Evolutionary conservation across 2,888 invertebrate species (phyloP).

Genomic region (Halictus ligatus): DNA sequence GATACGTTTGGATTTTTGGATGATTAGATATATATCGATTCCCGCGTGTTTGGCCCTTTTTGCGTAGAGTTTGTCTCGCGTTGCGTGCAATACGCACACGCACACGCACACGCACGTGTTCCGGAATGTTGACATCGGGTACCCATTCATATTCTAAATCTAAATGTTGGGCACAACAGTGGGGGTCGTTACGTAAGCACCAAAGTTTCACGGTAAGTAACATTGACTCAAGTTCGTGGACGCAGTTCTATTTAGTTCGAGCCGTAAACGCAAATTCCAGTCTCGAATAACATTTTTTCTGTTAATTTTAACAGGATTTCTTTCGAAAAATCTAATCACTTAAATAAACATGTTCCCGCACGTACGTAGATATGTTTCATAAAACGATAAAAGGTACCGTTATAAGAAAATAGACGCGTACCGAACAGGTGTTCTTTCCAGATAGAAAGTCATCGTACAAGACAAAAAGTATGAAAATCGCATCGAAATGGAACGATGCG

Average conservation of each 20-base stretch:
- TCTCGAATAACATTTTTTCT: not conserved
- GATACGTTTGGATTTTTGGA: not conserved
- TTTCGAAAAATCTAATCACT: not conserved
- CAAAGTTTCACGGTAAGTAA: not conserved
- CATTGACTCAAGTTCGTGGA: not conserved
- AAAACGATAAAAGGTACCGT: not conserved
- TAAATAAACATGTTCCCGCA: not conserved
- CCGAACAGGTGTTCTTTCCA: not conserved
- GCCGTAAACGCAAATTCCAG: not conserved
- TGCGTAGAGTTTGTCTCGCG: not conserved
- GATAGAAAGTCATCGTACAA: not conserved
- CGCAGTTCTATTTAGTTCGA: not conserved
- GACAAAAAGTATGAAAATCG: not conserved
- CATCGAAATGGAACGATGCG: not conserved
- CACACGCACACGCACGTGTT: too few relatives aligned
- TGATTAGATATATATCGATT: not conserved
- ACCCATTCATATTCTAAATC: not conserved
- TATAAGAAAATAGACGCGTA: not conserved
- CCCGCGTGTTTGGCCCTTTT: not conserved
- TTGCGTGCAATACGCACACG: not conserved
- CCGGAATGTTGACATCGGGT: not conserved
- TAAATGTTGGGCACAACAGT: not conserved
- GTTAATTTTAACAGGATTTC: not conserved
- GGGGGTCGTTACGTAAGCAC: not conserved
- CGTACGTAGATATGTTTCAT: not conserved